Evolutionary conservation across 2,888 invertebrate species (phyloP).

Genomic region (Harpalus rubripes): DNA sequence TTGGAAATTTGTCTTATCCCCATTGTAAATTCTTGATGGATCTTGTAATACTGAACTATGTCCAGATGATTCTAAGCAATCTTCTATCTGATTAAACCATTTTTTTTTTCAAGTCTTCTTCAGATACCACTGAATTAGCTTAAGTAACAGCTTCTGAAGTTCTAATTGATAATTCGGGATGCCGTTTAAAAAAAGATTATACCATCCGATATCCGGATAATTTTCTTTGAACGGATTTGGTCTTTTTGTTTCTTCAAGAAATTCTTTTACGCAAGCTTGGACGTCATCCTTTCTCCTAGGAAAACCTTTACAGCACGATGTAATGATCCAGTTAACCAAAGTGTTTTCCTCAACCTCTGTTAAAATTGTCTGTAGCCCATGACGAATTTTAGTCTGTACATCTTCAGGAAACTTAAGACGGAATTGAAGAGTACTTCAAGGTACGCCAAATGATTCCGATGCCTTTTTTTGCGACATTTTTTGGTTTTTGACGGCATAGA

Average conservation of each 20-base stretch:
- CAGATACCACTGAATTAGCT: constrained; percentile 61
- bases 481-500: no score
- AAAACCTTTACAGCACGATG: constrained; percentile 72
- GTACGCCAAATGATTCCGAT: no score
- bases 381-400: not conserved
- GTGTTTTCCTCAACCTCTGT: constrained; percentile 70
- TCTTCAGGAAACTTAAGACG: no score
- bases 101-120: no score
- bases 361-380: not conserved
- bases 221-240: constrained; percentile 72
- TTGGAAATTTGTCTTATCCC: no score
- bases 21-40: no score
- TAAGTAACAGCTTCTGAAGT: constrained; percentile 73
- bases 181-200: constrained; percentile 72
- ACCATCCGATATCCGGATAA: constrained; percentile 72
- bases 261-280: constrained; percentile 68
- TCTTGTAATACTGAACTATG: no score
- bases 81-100: no score
- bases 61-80: no score
- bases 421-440: no score
- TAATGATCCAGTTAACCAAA: constrained; percentile 72
- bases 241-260: constrained; percentile 69
- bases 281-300: constrained; percentile 71
- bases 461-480: no score
- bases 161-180: constrained; percentile 70